Evolutionary conservation across 1,140 invertebrate species (phyloP), one percentile per base, ranked within the genome.

Genomic region (Pseudachorutes palmiensis): DNA sequence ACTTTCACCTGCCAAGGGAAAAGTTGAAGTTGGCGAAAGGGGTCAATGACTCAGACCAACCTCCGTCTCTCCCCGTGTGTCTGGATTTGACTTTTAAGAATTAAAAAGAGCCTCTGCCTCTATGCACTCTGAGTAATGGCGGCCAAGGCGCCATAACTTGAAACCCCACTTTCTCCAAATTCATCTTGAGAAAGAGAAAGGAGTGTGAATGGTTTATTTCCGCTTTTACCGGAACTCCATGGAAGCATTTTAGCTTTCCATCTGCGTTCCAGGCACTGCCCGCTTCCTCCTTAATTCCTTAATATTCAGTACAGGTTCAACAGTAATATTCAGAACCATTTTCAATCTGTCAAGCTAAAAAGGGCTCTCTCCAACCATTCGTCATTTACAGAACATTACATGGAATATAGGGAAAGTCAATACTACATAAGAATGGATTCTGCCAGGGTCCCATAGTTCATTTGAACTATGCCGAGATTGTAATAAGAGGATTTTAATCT

Each of bases 141-240:
- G 24, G 24, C 5, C 12, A 5, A 14, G 51, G 51, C n/a, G n/a
- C n/a, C n/a, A n/a, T n/a, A n/a, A n/a, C n/a, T n/a, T n/a, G 36
- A 45, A 45, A 45, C 24, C n/a, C n/a, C n/a, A n/a, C n/a, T n/a
- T n/a, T n/a, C n/a, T n/a, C n/a, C 3, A 5, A 55, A 55, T 55
- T 55, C 51, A 26, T 55, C 51, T 55, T 55, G 24, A 55, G 51
- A 24, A 41, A 41, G 36, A 41, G 36, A 41, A 41, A 41, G 36
- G 36, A 26, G 51, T 26, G 36, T 45, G 36, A 45, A 45, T 45
- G 19, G 36, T 55, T 55, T 55, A 55, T 26, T 55, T 55, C 51
- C 51, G 51, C 51, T 55, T 55, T 55, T 22, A 55, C 51, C 51
- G 51, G 51, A 55, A 55, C 14, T 55, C 12, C 24, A 14, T 24